Conservation (phyloP, 2,113 vertebrate species). For the Ceyx margarethae region DNA sequence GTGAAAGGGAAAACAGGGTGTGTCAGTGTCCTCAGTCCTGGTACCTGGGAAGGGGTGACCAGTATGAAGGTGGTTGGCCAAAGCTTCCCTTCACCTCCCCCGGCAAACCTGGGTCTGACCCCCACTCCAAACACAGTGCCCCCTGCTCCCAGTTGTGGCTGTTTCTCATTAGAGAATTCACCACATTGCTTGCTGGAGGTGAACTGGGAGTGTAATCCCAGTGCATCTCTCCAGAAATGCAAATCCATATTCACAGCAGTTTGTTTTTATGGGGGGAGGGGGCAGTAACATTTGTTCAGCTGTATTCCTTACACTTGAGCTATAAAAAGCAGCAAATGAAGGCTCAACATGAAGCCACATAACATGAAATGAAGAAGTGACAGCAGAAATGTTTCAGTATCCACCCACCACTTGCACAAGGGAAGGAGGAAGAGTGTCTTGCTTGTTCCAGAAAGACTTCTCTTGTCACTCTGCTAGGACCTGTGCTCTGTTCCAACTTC, state of each 20-base stretch:
- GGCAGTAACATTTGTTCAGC: neutral
- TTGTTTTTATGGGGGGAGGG: neutral
- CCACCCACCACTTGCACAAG: neutral
- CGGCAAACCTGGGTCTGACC: neutral
- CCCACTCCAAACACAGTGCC: accelerated
- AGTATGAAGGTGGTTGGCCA: neutral
- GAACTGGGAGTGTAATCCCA: neutral
- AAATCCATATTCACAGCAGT: neutral
- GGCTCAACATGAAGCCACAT: neutral
- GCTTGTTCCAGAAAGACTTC: neutral
- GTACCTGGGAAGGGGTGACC: neutral
- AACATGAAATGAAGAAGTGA: constrained; percentile 16
- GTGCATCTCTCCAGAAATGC: constrained; percentile 7
- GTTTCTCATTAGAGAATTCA: neutral
- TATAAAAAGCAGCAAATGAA: constrained; percentile 40
- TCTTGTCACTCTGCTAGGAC: neutral
- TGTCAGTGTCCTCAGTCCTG: neutral
- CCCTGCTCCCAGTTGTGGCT: neutral
- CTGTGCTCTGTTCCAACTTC: neutral
- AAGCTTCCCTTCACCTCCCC: neutral
- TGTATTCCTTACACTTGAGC: constrained; percentile 23
- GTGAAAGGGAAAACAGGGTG: neutral
- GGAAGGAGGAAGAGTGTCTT: neutral
- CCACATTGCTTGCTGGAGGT: accelerated
- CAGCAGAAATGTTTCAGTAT: constrained; percentile 20